Percentiles rank a stretch among this genome's conserved stretches.
phyloP scores from a whole-genome alignment of 2,797 vertebrate species.

The Enteromius viviparus region DNA sequence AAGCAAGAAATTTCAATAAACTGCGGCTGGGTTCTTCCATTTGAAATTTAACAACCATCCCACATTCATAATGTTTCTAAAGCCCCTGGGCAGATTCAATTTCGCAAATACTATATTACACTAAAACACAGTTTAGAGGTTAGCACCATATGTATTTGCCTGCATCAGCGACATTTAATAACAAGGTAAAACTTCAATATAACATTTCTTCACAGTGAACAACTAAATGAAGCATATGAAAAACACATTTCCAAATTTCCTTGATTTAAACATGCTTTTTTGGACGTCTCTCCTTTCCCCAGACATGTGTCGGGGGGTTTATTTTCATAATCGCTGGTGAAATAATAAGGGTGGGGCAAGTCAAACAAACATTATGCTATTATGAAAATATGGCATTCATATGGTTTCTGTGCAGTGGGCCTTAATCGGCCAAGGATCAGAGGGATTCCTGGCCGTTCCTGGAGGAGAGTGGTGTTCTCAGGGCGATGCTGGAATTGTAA shows the following conservation, averaged over 20 bases:
- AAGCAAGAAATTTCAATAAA: conserved; percentile 33
- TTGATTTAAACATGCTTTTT: conserved; percentile 23
- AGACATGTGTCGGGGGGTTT: conserved; percentile 23
- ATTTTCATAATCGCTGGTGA: conserved; percentile 31
- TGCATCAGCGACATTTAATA: conserved; percentile 42
- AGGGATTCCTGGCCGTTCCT: conserved; percentile 20
- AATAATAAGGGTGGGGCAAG: conserved; percentile 43
- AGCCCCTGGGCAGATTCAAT: conserved; percentile 22
- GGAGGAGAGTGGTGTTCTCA: background rate
- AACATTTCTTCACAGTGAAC: conserved; percentile 5
- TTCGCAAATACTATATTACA: conserved; percentile 42
- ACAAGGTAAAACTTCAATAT: conserved; percentile 21
- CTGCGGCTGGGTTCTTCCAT: conserved; percentile 13
- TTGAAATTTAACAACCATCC: conserved; percentile 36
- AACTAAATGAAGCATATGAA: conserved; percentile 32
- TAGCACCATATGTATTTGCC: conserved; percentile 14
- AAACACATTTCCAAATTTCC: conserved; percentile 36
- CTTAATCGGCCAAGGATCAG: conserved; percentile 8
- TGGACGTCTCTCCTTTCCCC: conserved; percentile 11
- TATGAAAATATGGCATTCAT: conserved; percentile 32
- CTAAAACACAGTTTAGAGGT: conserved; percentile 24
- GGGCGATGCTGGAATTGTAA: conserved; percentile 10
- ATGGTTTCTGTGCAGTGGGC: conserved; percentile 19
- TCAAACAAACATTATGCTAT: conserved; percentile 29
- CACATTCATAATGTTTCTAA: conserved; percentile 31